Evolutionary conservation across 2,113 vertebrate genomes (phyloP).

Genomic region (Syngnathus floridae): DNA sequence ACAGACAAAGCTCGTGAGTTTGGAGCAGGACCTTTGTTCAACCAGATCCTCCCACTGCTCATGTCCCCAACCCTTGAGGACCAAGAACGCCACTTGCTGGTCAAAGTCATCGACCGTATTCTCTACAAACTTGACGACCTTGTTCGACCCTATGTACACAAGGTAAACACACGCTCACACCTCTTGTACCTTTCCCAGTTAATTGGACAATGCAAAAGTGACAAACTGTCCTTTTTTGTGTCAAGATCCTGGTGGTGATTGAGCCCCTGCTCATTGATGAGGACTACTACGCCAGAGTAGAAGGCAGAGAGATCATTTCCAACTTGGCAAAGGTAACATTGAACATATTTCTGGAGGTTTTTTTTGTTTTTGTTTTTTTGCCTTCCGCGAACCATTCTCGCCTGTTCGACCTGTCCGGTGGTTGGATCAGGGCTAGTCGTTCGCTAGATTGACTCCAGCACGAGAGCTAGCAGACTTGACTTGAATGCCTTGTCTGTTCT

Average conservation of each 20-base stretch:
- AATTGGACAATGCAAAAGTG: background rate
- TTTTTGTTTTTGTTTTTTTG: background rate
- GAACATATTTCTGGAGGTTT: background rate
- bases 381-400: conserved; percentile 57
- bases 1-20: conserved; percentile 98
- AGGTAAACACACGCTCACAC: conserved; percentile 67
- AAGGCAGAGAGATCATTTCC: conserved; percentile 98
- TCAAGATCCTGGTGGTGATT: conserved; percentile 95
- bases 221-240: background rate
- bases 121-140: conserved; percentile 97
- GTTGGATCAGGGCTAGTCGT: conserved; percentile 59
- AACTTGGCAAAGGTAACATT: conserved; percentile 94
- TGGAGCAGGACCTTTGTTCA: conserved; percentile 92
- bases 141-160: conserved; percentile 96
- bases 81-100: conserved; percentile 95
- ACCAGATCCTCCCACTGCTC: conserved; percentile 93
- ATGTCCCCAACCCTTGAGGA: conserved; percentile 98
- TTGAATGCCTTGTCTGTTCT: conserved; percentile 40
- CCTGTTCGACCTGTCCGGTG: conserved; percentile 51
- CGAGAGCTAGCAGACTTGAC: conserved; percentile 46
- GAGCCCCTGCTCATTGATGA: conserved; percentile 97
- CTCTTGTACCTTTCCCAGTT: background rate
- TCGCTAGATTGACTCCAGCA: conserved; percentile 57
- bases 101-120: conserved; percentile 98
- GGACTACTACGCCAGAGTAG: conserved; percentile 98